phyloP scores from a whole-genome alignment of 2,113 vertebrate species.

The Bubo scandiacus region DNA sequence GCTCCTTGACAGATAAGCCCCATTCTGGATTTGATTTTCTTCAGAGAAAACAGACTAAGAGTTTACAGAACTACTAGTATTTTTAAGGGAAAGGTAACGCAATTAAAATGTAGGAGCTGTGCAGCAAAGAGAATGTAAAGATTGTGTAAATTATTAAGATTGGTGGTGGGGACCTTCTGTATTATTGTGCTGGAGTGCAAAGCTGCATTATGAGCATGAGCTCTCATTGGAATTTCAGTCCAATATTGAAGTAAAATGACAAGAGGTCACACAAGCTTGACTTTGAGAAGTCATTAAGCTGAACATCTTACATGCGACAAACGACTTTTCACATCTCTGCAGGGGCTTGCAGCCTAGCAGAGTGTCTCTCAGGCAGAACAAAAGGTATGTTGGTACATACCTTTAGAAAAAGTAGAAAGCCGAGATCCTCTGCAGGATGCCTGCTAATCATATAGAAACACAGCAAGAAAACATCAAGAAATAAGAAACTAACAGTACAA shows the following conservation, averaged over 20 bases:
- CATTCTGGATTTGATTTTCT: neutral
- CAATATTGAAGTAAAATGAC: neutral
- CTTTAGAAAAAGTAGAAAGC: neutral
- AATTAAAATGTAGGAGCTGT: neutral
- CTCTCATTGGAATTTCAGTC: neutral
- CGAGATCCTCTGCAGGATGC: neutral
- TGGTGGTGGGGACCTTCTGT: neutral
- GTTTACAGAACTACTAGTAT: neutral
- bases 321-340: neutral
- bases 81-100: neutral
- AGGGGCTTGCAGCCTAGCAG: neutral
- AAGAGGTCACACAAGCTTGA: neutral
- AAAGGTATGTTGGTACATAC: neutral
- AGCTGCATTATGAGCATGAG: neutral
- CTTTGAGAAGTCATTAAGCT: neutral
- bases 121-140: neutral
- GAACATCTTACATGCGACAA: neutral
- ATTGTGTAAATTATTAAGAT: accelerated
- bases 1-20: neutral
- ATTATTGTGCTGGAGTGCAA: neutral
- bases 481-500: neutral
- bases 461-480: neutral
- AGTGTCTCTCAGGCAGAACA: neutral
- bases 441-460: neutral
- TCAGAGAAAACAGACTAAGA: neutral